These are phyloP conservation scores for Chymomyza costata DNA, from an alignment of 1,140 invertebrate species.

Conservation along the genomic window DNA sequence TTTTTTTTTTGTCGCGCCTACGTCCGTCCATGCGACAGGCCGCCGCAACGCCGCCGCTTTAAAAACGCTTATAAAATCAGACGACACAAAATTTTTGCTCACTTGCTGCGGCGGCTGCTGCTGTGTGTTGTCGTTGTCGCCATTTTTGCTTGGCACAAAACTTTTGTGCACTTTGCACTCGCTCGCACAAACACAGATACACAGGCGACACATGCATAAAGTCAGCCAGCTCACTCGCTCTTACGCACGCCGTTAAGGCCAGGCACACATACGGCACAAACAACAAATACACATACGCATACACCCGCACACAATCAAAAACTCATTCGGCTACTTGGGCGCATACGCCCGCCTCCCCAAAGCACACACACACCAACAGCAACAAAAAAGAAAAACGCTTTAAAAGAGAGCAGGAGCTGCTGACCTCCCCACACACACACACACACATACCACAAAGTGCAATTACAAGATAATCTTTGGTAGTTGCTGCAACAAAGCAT, in stretches of 20 bases:
- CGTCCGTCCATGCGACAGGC: slow-evolving; percentile 28
- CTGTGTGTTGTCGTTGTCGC: slow-evolving; percentile 48
- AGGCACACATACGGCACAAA: slow-evolving; percentile 6
- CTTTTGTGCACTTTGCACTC: slow-evolving; percentile 67
- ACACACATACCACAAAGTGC: no score
- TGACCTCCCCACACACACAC: no score
- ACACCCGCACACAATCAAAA: slow-evolving; percentile 56
- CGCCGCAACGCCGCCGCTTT: slow-evolving; percentile 50
- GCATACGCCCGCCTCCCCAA: slow-evolving; percentile 33
- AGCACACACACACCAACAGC: slow-evolving; percentile 2
- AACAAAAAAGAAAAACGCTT: slow-evolving; percentile 11
- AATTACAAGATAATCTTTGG: no score
- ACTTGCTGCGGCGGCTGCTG: slow-evolving; percentile 22
- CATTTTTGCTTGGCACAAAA: slow-evolving; percentile 59
- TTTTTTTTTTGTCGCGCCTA: slow-evolving; percentile 26
- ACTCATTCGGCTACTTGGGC: slow-evolving; percentile 57
- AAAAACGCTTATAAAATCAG: slow-evolving; percentile 60
- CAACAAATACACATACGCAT: slow-evolving; percentile 14
- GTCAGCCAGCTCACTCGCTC: slow-evolving; percentile 24
- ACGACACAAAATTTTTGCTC: slow-evolving; percentile 43
- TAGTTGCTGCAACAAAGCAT: no score
- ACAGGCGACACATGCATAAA: slow-evolving; percentile 13
- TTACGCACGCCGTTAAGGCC: slow-evolving; percentile 16
- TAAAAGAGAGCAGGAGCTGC: slow-evolving; percentile 15
- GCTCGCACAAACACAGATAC: slow-evolving; percentile 27